Evolutionary conservation across 2,113 vertebrate genomes (phyloP).

Genomic region (Callipepla californica): DNA sequence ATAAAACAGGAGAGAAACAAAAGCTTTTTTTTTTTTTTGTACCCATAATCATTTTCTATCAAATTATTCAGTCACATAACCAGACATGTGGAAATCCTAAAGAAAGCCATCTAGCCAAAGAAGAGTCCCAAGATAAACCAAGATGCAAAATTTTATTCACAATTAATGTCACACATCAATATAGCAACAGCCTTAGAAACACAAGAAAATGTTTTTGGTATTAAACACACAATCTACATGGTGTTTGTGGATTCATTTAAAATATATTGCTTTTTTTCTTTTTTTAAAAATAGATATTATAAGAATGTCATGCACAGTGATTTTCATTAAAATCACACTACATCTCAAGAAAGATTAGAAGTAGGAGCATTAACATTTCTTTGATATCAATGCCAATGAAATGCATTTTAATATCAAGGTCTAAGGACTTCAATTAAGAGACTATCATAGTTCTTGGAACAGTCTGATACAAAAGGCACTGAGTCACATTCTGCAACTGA

Average conservation of each 20-base stretch:
- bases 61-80: not conserved
- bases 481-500: slow-evolving; percentile 62
- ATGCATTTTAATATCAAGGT: slow-evolving; percentile 59
- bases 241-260: slow-evolving; percentile 27
- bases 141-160: slow-evolving; percentile 87
- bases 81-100: not conserved
- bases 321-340: slow-evolving; percentile 51
- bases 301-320: slow-evolving; percentile 53
- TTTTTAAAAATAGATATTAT: not conserved
- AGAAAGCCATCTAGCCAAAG: slow-evolving; percentile 62
- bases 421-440: slow-evolving; percentile 56
- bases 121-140: slow-evolving; percentile 75
- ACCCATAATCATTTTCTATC: not conserved
- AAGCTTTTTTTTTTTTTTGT: not conserved
- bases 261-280: not conserved
- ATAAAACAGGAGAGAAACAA: not conserved
- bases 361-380: slow-evolving; percentile 40
- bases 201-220: slow-evolving; percentile 52
- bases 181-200: slow-evolving; percentile 74
- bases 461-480: slow-evolving; percentile 60
- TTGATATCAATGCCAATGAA: slow-evolving; percentile 47
- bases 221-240: slow-evolving; percentile 57
- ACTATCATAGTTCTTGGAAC: slow-evolving; percentile 58
- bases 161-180: slow-evolving; percentile 78
- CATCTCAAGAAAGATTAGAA: slow-evolving; percentile 49